phyloP scores from a whole-genome alignment of 2,888 invertebrate species.

The Acleris laterana region DNA sequence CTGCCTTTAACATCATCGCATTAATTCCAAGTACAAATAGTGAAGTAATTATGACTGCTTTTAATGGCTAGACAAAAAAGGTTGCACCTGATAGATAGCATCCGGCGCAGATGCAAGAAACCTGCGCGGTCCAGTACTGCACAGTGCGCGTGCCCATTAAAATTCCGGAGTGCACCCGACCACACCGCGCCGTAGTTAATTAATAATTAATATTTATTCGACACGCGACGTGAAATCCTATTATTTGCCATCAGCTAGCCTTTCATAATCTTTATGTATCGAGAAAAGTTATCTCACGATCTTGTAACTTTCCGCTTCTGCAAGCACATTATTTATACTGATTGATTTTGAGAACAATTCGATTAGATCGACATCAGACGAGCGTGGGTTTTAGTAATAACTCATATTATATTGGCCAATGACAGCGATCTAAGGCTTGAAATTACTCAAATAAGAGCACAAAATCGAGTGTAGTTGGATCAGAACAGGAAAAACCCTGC shows the following conservation, averaged over 20 bases:
- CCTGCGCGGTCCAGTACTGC: conserved; percentile 28
- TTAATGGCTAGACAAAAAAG: conserved; percentile 18
- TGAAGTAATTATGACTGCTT: conserved; percentile 13
- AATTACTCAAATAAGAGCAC: conserved; percentile 24
- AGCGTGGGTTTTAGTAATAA: conserved; percentile 29
- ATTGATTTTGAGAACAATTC: conserved; percentile 21
- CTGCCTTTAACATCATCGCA: not conserved
- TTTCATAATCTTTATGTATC: conserved; percentile 25
- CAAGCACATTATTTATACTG: conserved; percentile 5
- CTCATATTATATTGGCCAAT: conserved; percentile 16
- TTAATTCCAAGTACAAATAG: conserved; percentile 6
- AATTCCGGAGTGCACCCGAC: conserved; percentile 40
- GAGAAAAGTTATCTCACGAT: conserved; percentile 35
- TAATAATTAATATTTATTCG: conserved; percentile 29
- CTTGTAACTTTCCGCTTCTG: conserved; percentile 28
- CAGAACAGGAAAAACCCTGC: no score
- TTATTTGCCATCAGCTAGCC: conserved; percentile 28
- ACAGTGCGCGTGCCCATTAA: conserved; percentile 36
- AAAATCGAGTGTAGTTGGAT: conserved; percentile 34
- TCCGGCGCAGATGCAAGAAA: conserved; percentile 37
- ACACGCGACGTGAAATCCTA: conserved; percentile 38
- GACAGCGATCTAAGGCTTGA: conserved; percentile 16
- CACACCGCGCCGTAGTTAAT: conserved; percentile 26
- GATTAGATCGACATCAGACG: not conserved
- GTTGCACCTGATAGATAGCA: conserved; percentile 38